Conservation (phyloP, 2,113 vertebrate genomes). For the Falcunculus frontatus region DNA sequence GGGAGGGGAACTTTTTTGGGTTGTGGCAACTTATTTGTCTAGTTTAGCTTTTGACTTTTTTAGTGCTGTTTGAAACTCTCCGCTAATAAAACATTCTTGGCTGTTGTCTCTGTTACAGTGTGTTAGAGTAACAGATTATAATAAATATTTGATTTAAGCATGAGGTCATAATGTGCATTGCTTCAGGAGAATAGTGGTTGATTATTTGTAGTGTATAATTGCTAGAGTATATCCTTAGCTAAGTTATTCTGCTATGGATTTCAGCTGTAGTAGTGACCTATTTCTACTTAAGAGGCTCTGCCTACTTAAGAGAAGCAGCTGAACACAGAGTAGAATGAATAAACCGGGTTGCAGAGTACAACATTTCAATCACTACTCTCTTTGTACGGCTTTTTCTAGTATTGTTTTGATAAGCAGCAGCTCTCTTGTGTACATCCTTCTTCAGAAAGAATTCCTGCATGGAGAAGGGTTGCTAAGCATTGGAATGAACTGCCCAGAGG, state of each 20-base stretch:
- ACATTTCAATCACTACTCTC: neutral
- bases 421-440: neutral
- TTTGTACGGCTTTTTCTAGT: neutral
- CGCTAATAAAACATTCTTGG: neutral
- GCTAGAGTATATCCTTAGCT: neutral
- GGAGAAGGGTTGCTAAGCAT: neutral
- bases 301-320: neutral
- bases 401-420: neutral
- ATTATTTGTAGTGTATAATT: neutral
- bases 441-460: neutral
- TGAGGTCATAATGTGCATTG: neutral
- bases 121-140: neutral
- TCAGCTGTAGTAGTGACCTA: neutral
- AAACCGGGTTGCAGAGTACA: neutral
- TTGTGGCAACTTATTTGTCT: neutral
- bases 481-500: neutral
- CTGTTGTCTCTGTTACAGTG: neutral
- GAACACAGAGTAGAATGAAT: neutral
- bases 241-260: neutral
- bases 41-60: neutral
- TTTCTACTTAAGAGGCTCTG: neutral
- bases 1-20: neutral
- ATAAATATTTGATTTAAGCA: neutral
- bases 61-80: neutral
- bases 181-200: neutral